A percentile compares a stretch with the other conserved stretches of the same genome.
Evolutionary conservation across 2,797 vertebrate species (phyloP).

Genomic region (Acipenser ruthenus): DNA sequence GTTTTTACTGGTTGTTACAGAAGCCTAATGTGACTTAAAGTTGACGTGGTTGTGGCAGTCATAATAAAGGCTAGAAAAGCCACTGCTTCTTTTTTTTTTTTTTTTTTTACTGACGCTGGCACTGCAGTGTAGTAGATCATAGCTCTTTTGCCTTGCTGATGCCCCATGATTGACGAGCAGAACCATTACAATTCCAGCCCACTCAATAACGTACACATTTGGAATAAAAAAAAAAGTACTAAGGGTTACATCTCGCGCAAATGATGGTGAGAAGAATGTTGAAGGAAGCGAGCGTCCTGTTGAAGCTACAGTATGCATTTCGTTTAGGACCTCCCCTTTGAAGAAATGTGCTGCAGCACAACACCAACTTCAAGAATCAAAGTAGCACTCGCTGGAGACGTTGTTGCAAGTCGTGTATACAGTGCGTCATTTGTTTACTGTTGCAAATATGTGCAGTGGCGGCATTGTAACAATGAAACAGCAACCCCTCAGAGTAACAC

Average conservation of each 20-base stretch:
- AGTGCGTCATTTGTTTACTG: constrained; percentile 15
- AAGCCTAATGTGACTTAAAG: constrained; percentile 1
- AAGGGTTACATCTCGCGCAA: constrained; percentile 12
- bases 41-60: constrained; percentile 12
- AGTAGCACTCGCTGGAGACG: constrained; percentile 19
- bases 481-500: no score
- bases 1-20: background rate
- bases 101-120: constrained; percentile 40
- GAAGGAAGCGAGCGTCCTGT: constrained; percentile 4
- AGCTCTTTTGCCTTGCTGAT: constrained; percentile 46
- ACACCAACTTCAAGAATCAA: constrained; percentile 18
- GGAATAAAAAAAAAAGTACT: background rate
- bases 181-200: background rate
- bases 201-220: background rate
- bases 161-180: constrained; percentile 42
- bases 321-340: constrained; percentile 13
- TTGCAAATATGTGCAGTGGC: background rate
- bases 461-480: background rate
- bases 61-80: constrained; percentile 6
- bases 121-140: constrained; percentile 72
- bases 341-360: constrained; percentile 22
- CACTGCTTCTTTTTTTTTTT: constrained; percentile 4
- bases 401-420: constrained; percentile 3
- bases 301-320: constrained; percentile 5
- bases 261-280: background rate